These are phyloP conservation scores for Hippopotamyrus pictus DNA, from an alignment of 2,797 vertebrate genomes.

Conservation along the genomic window DNA sequence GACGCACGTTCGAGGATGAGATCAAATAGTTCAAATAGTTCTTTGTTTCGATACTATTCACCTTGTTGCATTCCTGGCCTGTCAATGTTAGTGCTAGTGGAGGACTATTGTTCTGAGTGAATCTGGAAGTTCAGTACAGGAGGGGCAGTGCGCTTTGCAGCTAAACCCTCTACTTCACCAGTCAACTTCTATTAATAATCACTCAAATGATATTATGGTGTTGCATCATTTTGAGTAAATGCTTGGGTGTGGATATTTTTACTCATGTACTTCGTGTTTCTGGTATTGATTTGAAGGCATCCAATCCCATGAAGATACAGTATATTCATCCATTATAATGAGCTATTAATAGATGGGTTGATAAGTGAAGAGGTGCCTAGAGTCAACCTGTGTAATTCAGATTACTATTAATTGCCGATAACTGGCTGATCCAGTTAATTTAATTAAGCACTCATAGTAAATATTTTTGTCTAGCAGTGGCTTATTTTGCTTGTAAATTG, in stretches of 20 bases:
- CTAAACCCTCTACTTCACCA: background rate
- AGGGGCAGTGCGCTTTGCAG: background rate
- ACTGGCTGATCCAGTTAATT: background rate
- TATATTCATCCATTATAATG: background rate
- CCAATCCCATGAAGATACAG: background rate
- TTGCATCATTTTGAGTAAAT: background rate
- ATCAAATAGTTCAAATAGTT: background rate
- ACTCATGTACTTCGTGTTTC: background rate
- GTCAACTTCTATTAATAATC: background rate
- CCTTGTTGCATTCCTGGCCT: background rate
- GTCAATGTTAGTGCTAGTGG: background rate
- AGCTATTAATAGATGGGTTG: background rate
- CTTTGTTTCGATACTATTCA: background rate
- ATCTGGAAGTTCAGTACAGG: background rate
- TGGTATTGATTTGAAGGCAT: background rate
- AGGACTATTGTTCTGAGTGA: background rate
- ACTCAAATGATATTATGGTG: background rate
- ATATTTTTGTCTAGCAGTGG: background rate
- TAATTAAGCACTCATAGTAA: slow-evolving; percentile 1
- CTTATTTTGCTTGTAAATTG: background rate
- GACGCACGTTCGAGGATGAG: background rate
- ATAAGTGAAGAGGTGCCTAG: background rate
- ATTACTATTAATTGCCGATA: background rate
- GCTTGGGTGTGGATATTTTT: background rate
- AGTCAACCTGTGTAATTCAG: background rate